These are phyloP conservation scores for Chesias legatella DNA, from an alignment of 2,888 invertebrate genomes.

Conservation along the genomic window DNA sequence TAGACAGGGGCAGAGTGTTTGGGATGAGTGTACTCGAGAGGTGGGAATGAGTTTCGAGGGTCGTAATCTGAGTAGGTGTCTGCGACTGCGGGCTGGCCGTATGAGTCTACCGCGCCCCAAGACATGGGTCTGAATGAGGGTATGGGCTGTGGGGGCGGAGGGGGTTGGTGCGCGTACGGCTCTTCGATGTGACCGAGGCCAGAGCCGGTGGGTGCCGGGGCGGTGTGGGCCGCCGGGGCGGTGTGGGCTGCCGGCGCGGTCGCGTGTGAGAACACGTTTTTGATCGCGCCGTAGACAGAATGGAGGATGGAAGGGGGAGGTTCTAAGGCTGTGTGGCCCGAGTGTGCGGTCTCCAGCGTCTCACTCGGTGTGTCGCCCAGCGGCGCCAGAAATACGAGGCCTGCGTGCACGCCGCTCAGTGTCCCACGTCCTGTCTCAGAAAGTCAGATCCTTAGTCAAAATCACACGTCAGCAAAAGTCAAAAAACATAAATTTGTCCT, in stretches of 20 bases:
- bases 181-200: slow-evolving; percentile 32
- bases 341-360: slow-evolving; percentile 43
- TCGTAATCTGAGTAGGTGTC: slow-evolving; percentile 60
- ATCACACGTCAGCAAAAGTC: not conserved
- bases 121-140: slow-evolving; percentile 59
- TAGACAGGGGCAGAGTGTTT: slow-evolving; percentile 43
- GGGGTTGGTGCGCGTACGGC: slow-evolving; percentile 45
- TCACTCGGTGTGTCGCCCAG: slow-evolving; percentile 53
- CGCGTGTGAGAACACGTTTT: slow-evolving; percentile 50
- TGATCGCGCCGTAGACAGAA: slow-evolving; percentile 65
- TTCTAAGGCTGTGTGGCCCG: slow-evolving; percentile 58
- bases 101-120: slow-evolving; percentile 69
- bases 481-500: not conserved
- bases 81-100: slow-evolving; percentile 62
- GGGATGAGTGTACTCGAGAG: slow-evolving; percentile 52
- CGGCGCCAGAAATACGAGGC: slow-evolving; percentile 69
- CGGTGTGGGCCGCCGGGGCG: slow-evolving; percentile 22
- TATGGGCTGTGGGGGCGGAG: slow-evolving; percentile 53
- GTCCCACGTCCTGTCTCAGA: slow-evolving; percentile 74
- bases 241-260: not conserved
- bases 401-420: slow-evolving; percentile 72
- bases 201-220: slow-evolving; percentile 25
- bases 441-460: slow-evolving; percentile 33
- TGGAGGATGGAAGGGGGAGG: slow-evolving; percentile 64
- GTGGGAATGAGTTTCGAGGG: slow-evolving; percentile 48